A percentile compares a stretch with the other conserved stretches of the same genome.
Conservation (phyloP, 1,140 invertebrate species). For the Sarcophaga peregrina region DNA sequence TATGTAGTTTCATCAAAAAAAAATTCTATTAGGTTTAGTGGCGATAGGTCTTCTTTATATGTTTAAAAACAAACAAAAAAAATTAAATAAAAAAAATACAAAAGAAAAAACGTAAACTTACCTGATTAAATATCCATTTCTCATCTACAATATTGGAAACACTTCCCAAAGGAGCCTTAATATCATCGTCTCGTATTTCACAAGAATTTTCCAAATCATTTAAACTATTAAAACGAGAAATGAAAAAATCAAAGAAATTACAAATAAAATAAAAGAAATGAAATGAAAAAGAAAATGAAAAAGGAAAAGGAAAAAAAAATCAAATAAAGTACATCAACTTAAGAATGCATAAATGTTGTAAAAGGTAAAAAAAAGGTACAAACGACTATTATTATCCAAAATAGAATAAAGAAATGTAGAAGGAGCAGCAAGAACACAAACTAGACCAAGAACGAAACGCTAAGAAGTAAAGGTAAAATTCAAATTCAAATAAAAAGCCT, state of each 20-base stretch:
- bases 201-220: conserved; percentile 43
- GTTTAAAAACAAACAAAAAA: neutral
- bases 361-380: neutral
- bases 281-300: neutral
- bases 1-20: too few species aligned
- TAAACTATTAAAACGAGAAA: conserved; percentile 38
- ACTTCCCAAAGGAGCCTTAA: conserved; percentile 46
- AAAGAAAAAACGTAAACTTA: too few species aligned
- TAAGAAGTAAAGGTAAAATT: neutral
- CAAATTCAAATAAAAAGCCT: neutral
- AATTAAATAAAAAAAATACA: conserved; percentile 28
- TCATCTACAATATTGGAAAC: conserved; percentile 62
- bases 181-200: conserved; percentile 32
- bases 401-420: too few species aligned
- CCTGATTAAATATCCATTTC: conserved; percentile 64
- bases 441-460: neutral
- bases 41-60: neutral
- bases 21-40: too few species aligned
- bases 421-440: neutral
- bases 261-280: conserved; percentile 29
- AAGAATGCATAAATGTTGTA: conserved; percentile 10
- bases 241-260: conserved; percentile 29
- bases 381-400: neutral
- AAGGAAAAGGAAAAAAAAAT: neutral
- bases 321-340: conserved; percentile 21